Conservation (phyloP, 2,113 vertebrate genomes). For the Daphoenositta chrysoptera region DNA sequence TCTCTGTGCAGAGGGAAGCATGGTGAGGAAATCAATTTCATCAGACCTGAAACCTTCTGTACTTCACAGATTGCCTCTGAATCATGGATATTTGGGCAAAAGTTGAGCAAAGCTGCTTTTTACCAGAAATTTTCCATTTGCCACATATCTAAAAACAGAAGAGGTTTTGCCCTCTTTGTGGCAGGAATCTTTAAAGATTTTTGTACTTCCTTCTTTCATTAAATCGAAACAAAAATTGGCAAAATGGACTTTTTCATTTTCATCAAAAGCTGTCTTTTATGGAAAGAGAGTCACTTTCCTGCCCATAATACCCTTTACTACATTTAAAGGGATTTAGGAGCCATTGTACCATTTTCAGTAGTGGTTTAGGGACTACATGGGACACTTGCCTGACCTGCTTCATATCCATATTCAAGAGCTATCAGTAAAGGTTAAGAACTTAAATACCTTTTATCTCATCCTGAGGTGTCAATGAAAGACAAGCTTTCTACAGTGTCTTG, state of each 20-base stretch:
- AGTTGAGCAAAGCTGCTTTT: not conserved
- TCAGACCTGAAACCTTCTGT: not conserved
- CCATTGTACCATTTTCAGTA: not conserved
- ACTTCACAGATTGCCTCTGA: not conserved
- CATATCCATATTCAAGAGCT: not conserved
- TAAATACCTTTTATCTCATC: not conserved
- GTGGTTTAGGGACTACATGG: not conserved
- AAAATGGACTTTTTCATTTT: not conserved
- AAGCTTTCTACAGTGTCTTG: not conserved
- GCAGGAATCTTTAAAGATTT: not conserved
- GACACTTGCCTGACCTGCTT: not conserved
- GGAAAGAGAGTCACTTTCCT: not conserved
- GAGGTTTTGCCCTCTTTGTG: not conserved
- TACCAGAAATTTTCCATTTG: not conserved
- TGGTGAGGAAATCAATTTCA: not conserved
- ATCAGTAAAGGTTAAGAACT: not conserved
- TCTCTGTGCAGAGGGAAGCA: not conserved
- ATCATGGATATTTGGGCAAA: not conserved
- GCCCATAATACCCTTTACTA: not conserved
- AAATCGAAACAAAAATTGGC: not conserved
- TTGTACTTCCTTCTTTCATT: not conserved
- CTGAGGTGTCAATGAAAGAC: not conserved
- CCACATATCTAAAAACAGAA: not conserved
- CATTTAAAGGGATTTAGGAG: not conserved
- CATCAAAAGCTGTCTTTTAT: not conserved